Evolutionary conservation across 2,888 invertebrate species (phyloP).

Genomic region (Eucera pruinosa): DNA sequence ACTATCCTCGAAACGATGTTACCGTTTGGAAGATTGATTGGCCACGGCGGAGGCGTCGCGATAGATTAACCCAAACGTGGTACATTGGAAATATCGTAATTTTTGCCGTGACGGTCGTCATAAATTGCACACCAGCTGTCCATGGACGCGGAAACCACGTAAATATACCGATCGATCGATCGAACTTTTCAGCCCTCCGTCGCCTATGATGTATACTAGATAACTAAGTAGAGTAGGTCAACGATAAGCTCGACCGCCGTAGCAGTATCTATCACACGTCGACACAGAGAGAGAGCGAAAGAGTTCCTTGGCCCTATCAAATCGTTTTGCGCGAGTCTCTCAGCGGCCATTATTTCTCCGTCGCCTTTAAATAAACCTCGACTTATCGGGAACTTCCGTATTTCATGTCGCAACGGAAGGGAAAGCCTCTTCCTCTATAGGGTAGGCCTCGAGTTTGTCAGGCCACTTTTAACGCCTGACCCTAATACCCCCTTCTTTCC

Average conservation of each 20-base stretch:
- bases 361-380: conserved; percentile 50
- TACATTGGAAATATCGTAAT: conserved; percentile 36
- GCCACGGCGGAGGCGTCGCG: not conserved
- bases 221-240: conserved; percentile 60
- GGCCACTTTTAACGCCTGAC: conserved; percentile 39
- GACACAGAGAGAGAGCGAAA: too few relatives aligned
- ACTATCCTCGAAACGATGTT: too few relatives aligned
- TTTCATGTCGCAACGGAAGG: conserved; percentile 28
- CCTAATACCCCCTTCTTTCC: conserved; percentile 21
- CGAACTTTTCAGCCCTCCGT: conserved; percentile 15
- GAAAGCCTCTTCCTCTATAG: conserved; percentile 6
- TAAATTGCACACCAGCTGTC: conserved; percentile 31
- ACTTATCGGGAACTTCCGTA: conserved; percentile 48
- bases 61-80: conserved; percentile 19
- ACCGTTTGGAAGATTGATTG: conserved; percentile 34
- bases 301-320: conserved; percentile 21
- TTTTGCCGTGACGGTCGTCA: conserved; percentile 17
- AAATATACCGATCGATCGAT: conserved; percentile 40
- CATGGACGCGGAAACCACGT: conserved; percentile 23
- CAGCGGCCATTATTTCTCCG: conserved; percentile 46
- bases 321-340: conserved; percentile 23
- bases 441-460: conserved; percentile 12
- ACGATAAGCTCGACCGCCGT: conserved; percentile 50
- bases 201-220: conserved; percentile 32
- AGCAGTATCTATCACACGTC: conserved; percentile 46